Base-by-base conservation (phyloP, 2,888 invertebrate species). In the Aelia acuminata region DNA sequence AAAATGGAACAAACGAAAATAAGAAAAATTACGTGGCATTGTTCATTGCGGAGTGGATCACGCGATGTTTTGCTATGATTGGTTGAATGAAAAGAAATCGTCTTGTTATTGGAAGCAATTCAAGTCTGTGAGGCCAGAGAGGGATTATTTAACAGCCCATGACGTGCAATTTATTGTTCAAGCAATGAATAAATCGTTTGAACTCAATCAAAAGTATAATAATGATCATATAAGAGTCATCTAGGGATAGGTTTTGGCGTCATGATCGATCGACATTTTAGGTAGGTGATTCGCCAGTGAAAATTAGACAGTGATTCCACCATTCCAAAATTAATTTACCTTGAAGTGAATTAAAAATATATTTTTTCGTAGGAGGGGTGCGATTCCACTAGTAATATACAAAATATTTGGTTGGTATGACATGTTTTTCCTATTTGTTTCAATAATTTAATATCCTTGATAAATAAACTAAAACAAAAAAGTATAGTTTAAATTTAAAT, bases 71-170 rank as follows among this genome's bases (percentile, higher is more conserved):
- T 63, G 31, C 63, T 18, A 63, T 20, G 26, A 63, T 63, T 31
- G 31, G 63, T 35, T 63, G 31, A 63, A 31, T 63, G 63, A 22
- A 63, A 31, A 63, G 8, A 63, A 63, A 10, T 26, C 26, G 26
- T 63, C 63, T 63, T 18, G 63, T 63, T 63, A 63, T 63, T 63
- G 63, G 31, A 63, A 31, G 63, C 63, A 63, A 63, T 63, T 63
- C 31, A 63, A 31, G 63, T 63, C 18, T 18, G 63, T 18, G 63
- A 63, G 31, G 63, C 31, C 1, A 63, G 31, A 26, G 63, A 63
- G 63, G 63, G 31, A 57, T 35, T 31, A 63, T 31, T 31, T 63
- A 63, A 31, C 31, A 63, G 63, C 7, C 63, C 31, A 63, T 31
- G 63, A 15, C 18, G 63, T 31, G 63, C 31, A 63, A 63, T 63